phyloP scores from a whole-genome alignment of 2,113 vertebrate species.

The Trogon melanurus region DNA sequence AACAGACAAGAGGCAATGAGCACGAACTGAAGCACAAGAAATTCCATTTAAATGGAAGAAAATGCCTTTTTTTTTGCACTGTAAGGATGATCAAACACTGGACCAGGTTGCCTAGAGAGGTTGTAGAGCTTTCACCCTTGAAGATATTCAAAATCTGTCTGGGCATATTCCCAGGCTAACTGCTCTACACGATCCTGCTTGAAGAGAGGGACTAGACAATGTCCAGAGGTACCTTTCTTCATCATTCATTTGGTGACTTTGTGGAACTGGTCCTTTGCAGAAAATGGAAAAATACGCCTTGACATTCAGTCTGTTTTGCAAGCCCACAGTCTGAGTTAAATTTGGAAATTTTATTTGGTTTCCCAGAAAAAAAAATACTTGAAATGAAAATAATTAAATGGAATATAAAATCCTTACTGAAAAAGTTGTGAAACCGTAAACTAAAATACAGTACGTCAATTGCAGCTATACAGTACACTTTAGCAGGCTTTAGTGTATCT shows the following conservation, averaged over 20 bases:
- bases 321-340: not conserved
- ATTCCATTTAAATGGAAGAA: not conserved
- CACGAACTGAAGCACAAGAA: not conserved
- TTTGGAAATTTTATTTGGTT: not conserved
- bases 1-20: not conserved
- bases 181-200: not conserved
- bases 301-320: not conserved
- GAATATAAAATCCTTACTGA: not conserved
- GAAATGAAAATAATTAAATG: not conserved
- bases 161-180: not conserved
- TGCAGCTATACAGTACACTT: not conserved
- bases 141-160: not conserved
- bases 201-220: not conserved
- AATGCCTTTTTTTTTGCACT: not conserved
- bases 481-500: not conserved
- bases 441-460: not conserved
- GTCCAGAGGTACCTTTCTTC: not conserved
- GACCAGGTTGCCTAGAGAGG: not conserved
- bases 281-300: not conserved
- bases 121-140: not conserved
- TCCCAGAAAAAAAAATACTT: not conserved
- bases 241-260: not conserved
- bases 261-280: not conserved
- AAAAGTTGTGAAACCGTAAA: not conserved
- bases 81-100: not conserved